phyloP scores from a whole-genome alignment of 2,797 vertebrate genomes.

The Xyrichtys novacula region DNA sequence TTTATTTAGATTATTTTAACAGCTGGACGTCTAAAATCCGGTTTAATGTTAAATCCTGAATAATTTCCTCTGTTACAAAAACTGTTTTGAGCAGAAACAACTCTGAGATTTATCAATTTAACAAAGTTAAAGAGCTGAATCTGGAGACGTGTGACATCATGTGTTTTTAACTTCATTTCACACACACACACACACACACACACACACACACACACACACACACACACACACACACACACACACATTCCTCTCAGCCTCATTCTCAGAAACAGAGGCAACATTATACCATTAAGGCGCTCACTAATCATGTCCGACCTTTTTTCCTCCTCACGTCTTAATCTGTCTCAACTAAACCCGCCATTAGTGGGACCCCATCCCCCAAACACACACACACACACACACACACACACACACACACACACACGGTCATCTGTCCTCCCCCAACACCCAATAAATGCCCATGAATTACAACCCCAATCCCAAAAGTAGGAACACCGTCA shows the following conservation, averaged over 20 bases:
- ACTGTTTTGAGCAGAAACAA: no score
- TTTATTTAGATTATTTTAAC: no score
- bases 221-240: slow-evolving; percentile 20
- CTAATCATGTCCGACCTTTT: slow-evolving; percentile 54
- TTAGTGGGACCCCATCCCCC: slow-evolving; percentile 17
- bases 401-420: slow-evolving; percentile 10
- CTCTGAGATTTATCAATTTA: no score
- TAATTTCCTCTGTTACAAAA: no score
- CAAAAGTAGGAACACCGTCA: no score
- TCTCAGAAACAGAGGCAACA: slow-evolving; percentile 39
- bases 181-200: slow-evolving; percentile 4
- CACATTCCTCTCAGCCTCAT: no score
- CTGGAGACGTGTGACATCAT: no score
- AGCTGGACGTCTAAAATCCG: no score
- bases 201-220: neutral
- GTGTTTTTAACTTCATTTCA: no score
- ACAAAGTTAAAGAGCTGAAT: no score
- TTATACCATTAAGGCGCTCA: slow-evolving; percentile 57
- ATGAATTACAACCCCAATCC: neutral
- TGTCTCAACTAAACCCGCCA: slow-evolving; percentile 46
- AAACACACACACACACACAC: slow-evolving; percentile 7
- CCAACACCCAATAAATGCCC: neutral
- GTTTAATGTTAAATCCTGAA: no score
- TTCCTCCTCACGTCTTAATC: slow-evolving; percentile 54
- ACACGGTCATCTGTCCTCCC: neutral